Evolutionary conservation across 2,113 vertebrate species (phyloP).

Genomic region (Corynorhinus townsendii): DNA sequence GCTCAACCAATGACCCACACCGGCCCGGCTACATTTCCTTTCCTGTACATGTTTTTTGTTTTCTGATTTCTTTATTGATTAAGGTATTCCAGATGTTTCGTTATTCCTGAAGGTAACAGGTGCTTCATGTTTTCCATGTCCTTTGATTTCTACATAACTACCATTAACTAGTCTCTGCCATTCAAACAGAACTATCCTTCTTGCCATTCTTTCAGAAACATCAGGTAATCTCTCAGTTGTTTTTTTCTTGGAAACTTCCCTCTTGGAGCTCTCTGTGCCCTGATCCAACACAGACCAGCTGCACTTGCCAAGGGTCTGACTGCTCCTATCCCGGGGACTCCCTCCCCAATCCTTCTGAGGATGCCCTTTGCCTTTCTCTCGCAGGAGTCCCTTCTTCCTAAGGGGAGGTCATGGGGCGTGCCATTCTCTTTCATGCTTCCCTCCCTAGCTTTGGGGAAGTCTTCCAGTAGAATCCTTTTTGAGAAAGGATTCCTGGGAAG

Average conservation of each 20-base stretch:
- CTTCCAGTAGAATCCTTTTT: background rate
- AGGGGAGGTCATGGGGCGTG: accelerated
- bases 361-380: background rate
- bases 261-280: background rate
- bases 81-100: too few species aligned
- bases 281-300: accelerated
- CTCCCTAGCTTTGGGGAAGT: background rate
- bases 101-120: background rate
- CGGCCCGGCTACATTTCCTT: background rate
- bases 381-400: background rate
- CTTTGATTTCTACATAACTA: background rate
- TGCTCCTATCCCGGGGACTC: too few species aligned
- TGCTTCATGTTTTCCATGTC: background rate
- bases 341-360: background rate
- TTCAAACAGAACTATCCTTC: background rate
- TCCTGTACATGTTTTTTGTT: background rate
- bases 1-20: too few species aligned
- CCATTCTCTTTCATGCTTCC: background rate
- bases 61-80: too few species aligned
- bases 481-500: background rate
- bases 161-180: background rate
- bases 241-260: too few species aligned
- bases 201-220: background rate
- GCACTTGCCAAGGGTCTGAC: accelerated
- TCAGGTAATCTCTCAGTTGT: accelerated